These are phyloP conservation scores for Escarpia spicata DNA, from an alignment of 2,888 invertebrate genomes.

Conservation along the genomic window DNA sequence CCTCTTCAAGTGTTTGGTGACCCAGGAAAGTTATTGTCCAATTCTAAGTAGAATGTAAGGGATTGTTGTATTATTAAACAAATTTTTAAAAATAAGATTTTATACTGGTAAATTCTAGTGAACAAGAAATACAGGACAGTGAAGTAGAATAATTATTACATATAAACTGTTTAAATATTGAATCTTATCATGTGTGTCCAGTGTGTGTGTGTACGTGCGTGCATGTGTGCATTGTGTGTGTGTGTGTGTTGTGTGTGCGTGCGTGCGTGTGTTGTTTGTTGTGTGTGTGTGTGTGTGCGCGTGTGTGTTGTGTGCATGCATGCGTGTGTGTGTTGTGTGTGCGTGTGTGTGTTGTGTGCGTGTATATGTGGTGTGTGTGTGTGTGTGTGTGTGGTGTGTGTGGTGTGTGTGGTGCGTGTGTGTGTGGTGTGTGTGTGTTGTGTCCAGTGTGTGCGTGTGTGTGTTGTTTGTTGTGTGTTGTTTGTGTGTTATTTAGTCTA, in stretches of 20 bases:
- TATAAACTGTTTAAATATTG: not conserved
- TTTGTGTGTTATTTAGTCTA: too few relatives aligned
- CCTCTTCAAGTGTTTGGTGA: not conserved
- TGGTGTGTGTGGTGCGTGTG: too few relatives aligned
- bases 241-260: not conserved
- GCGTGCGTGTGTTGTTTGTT: not conserved
- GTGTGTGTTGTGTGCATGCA: too few relatives aligned
- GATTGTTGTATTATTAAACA: not conserved
- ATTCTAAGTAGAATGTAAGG: not conserved
- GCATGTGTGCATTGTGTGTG: not conserved
- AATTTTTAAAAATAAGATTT: not conserved
- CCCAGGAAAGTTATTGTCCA: not conserved
- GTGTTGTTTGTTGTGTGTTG: too few relatives aligned
- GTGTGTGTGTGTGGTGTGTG: too few relatives aligned
- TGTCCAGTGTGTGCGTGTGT: too few relatives aligned
- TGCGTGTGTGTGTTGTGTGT: too few relatives aligned
- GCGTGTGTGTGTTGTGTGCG: too few relatives aligned
- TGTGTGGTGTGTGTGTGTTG: too few relatives aligned
- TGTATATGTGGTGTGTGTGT: too few relatives aligned
- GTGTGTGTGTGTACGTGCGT: not conserved
- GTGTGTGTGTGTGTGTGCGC: too few relatives aligned
- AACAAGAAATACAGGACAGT: not conserved
- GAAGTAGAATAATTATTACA: not conserved
- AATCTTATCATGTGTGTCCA: not conserved
- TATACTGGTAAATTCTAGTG: not conserved